phyloP scores from a whole-genome alignment of 2,113 vertebrate species.

The Myotis brandtii region DNA sequence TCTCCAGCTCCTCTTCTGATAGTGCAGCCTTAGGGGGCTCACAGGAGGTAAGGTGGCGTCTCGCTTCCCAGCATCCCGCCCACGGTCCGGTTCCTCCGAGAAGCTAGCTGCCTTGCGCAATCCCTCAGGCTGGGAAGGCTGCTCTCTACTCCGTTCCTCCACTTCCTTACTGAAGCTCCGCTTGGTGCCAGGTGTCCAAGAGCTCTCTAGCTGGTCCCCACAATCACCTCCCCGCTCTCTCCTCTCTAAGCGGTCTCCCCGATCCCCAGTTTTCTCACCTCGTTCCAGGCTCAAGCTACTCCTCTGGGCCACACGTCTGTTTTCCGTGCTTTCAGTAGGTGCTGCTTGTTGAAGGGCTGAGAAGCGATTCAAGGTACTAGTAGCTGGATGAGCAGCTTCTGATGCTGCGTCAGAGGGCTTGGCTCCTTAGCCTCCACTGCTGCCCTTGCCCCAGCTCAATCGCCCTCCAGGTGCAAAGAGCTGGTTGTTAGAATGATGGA shows the following conservation, averaged over 20 bases:
- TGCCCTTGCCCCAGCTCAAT: slow-evolving; percentile 98
- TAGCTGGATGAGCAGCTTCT: slow-evolving; percentile 90
- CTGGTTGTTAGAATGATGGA: slow-evolving; percentile 95
- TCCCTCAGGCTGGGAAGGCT: slow-evolving; percentile 87
- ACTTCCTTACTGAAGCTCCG: slow-evolving; percentile 96
- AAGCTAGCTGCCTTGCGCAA: slow-evolving; percentile 94
- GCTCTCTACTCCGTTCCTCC: slow-evolving; percentile 92
- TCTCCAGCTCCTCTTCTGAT: slow-evolving; percentile 94
- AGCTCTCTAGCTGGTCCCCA: slow-evolving; percentile 87
- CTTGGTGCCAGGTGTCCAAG: slow-evolving; percentile 91
- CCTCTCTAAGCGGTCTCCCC: slow-evolving; percentile 86
- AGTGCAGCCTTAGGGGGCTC: slow-evolving; percentile 87
- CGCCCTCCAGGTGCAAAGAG: slow-evolving; percentile 96
- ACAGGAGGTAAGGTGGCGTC: slow-evolving; percentile 81
- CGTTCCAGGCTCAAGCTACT: slow-evolving; percentile 95
- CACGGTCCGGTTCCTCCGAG: slow-evolving; percentile 92
- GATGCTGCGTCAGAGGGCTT: slow-evolving; percentile 91
- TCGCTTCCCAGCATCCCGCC: slow-evolving; percentile 89
- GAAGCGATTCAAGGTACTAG: slow-evolving; percentile 96
- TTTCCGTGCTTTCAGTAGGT: slow-evolving; percentile 87
- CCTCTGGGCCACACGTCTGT: slow-evolving; percentile 93
- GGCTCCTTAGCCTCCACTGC: slow-evolving; percentile 94
- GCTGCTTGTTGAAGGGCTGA: slow-evolving; percentile 94
- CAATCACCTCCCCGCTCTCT: slow-evolving; percentile 90
- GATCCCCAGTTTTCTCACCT: slow-evolving; percentile 88